Evolutionary conservation across 2,888 invertebrate species (phyloP), one percentile per base, ranked within the genome.

Genomic region (Calameuta filiformis): DNA sequence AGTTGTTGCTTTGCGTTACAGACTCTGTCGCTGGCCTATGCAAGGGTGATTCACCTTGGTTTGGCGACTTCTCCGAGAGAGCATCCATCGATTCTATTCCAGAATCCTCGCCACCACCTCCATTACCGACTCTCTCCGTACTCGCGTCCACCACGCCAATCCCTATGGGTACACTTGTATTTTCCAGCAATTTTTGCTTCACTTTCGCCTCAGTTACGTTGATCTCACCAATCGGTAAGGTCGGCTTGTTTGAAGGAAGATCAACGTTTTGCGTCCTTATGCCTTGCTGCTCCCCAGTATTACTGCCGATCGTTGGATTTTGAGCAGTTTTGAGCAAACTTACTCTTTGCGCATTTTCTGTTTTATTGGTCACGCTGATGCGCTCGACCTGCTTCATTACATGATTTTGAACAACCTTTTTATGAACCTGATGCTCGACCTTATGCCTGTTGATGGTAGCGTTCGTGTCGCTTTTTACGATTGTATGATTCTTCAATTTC

Each of bases 71-170:
- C 90, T 98, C 97, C 33, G 97, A 97, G n/a, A 97, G 92, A 3
- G 97, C 97, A 90, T 98, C 97, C 97, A 97, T 97, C 68, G 97
- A 97, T 91, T 97, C 97, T 78, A 97, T 97, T 30, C 97, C 97
- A 78, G 97, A 97, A 92, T 97, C 97, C 89, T 97, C 97, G 73
- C 97, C 97, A 87, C 95, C 95, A 33, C 87, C 86, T 56, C 88
- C 85, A 71, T 82, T 83, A 12, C 82, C 86, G n/a, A 85, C 85
- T 80, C 89, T 85, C 77, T 90, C 89, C 4, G 84, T 77, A 69
- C 73, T 87, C 31, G 86, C 82, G 31, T 88, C 88, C 15, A 87
- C 87, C 2, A 83, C 83, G 23, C 87, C 85, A 30, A 79, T 35
- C 69, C 75, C 77, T 23, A 79, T 74, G 9, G 83, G 85, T 78